Evolutionary conservation across 2,113 vertebrate species (phyloP).

Genomic region (Lagopus leucura): DNA sequence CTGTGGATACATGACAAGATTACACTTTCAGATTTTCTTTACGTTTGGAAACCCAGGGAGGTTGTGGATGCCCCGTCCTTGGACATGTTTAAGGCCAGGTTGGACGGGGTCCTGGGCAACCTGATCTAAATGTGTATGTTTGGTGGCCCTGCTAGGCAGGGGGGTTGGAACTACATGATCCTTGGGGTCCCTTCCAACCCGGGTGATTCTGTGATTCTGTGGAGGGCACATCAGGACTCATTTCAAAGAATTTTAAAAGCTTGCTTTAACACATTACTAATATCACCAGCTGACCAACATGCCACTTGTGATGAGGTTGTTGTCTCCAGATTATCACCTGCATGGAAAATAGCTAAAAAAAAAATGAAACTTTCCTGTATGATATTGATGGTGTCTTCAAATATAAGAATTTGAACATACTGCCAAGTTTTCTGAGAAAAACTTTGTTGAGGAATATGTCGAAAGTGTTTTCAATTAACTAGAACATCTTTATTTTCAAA

Average conservation of each 20-base stretch:
- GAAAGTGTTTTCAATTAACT: background rate
- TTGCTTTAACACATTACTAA: background rate
- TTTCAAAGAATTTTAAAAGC: background rate
- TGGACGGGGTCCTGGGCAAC: no score
- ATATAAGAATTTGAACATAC: background rate
- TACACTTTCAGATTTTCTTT: background rate
- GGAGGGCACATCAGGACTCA: background rate
- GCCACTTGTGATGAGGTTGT: background rate
- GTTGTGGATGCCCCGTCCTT: no score
- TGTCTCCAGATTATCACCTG: background rate
- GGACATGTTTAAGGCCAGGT: no score
- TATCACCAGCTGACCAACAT: background rate
- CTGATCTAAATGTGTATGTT: no score
- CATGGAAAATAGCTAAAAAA: background rate
- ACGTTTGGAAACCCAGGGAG: no score
- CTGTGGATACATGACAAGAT: background rate
- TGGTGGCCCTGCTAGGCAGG: no score
- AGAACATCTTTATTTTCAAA: background rate
- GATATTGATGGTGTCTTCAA: background rate
- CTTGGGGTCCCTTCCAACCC: no score
- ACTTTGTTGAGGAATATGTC: background rate
- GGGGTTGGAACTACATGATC: no score
- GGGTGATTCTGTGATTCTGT: no score
- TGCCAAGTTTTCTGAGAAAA: background rate
- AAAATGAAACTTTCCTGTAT: background rate